Percentiles rank a stretch among this genome's conserved stretches.
These are phyloP conservation scores for Phortica okadai DNA, from an alignment of 2,888 invertebrate species.

Conservation along the genomic window DNA sequence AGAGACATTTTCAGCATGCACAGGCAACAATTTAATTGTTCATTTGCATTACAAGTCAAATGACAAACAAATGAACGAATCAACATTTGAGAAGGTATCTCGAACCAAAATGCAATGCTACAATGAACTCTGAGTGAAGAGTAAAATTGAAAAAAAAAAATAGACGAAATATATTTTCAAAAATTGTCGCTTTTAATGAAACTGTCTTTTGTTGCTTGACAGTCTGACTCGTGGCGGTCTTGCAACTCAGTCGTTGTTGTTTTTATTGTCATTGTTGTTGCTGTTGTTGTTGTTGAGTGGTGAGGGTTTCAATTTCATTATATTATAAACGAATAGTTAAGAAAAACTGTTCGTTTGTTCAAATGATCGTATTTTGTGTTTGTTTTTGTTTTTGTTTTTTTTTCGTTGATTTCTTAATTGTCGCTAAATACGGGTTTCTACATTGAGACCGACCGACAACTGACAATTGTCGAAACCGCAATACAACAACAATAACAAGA, in stretches of 20 bases:
- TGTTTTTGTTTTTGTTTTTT: slow-evolving; percentile 12
- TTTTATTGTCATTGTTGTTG: slow-evolving; percentile 34
- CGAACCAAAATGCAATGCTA: no score
- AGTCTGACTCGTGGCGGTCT: neutral
- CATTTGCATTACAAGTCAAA: slow-evolving; percentile 59
- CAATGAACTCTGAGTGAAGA: no score
- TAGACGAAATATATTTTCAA: neutral
- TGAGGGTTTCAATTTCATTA: slow-evolving; percentile 49
- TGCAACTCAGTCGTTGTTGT: slow-evolving; percentile 29
- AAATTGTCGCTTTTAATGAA: slow-evolving; percentile 38
- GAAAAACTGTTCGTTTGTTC: slow-evolving; percentile 15
- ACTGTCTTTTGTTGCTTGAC: slow-evolving; percentile 33
- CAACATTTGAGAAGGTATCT: slow-evolving; percentile 1
- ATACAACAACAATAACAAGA: slow-evolving; percentile 15
- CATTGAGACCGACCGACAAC: neutral
- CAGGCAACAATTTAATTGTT: slow-evolving; percentile 69
- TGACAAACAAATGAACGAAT: slow-evolving; percentile 2
- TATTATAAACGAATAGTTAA: neutral
- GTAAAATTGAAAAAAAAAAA: neutral
- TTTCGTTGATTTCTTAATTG: slow-evolving; percentile 70
- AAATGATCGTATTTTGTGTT: slow-evolving; percentile 9
- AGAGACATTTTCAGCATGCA: slow-evolving; percentile 51
- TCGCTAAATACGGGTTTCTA: slow-evolving; percentile 64
- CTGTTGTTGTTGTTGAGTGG: slow-evolving; percentile 49
- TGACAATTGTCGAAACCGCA: slow-evolving; percentile 31